Conservation (phyloP, 2,888 invertebrate genomes). For the Coleophora flavipennella region DNA sequence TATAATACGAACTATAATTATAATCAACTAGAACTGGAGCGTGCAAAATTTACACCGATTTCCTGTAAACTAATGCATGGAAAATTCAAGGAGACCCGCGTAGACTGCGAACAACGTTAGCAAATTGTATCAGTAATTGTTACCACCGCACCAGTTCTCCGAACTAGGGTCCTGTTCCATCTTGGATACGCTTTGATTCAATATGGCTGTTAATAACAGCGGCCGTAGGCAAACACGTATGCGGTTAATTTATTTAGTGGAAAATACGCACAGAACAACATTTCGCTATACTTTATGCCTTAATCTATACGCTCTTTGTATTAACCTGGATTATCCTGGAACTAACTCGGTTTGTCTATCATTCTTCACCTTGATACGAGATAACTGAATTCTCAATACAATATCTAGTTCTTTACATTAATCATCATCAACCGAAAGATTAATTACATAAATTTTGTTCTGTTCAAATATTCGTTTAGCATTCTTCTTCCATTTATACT, state of each 20-base stretch:
- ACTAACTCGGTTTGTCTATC: too few species aligned
- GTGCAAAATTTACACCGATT: neutral
- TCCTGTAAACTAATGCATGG: neutral
- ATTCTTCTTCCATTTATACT: neutral
- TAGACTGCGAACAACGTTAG: too few species aligned
- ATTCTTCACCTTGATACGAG: too few species aligned
- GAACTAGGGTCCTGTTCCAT: constrained; percentile 11
- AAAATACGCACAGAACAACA: constrained; percentile 1
- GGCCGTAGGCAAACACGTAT: constrained; percentile 9
- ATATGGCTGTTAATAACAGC: constrained; percentile 21
- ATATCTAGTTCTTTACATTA: too few species aligned
- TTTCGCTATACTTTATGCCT: neutral
- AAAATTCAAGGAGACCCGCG: too few species aligned
- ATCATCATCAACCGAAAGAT: constrained; percentile 1
- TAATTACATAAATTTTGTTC: constrained; percentile 2
- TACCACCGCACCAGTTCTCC: constrained; percentile 13
- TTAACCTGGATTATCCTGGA: too few species aligned
- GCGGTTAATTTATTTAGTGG: constrained; percentile 8
- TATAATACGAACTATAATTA: too few species aligned
- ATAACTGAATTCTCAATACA: too few species aligned
- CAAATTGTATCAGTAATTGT: constrained; percentile 9
- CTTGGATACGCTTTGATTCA: constrained; percentile 23
- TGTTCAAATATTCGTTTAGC: neutral
- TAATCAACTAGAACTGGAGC: too few species aligned
- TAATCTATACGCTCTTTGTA: neutral